Evolutionary conservation across 2,113 vertebrate genomes (phyloP).

Genomic region (Cephalopholis sonnerati): DNA sequence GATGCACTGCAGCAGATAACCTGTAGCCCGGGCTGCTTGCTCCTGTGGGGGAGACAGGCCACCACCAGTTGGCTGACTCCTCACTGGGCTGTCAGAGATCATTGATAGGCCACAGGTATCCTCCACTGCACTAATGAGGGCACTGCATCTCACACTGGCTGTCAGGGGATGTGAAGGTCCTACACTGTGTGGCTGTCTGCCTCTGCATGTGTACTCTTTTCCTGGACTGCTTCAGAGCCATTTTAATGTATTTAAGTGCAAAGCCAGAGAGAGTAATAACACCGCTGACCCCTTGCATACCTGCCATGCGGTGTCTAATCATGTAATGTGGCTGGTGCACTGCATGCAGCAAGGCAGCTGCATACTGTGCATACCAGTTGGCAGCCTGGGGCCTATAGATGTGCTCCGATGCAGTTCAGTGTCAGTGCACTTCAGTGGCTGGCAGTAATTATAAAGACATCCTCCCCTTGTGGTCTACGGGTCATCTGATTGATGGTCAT

Average conservation of each 20-base stretch:
- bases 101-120: conserved; percentile 62
- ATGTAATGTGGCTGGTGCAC: conserved; percentile 45
- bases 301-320: conserved; percentile 49
- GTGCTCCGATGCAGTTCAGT: conserved; percentile 46
- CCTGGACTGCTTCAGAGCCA: background rate
- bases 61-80: conserved; percentile 49
- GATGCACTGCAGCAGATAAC: conserved; percentile 70
- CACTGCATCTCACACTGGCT: conserved; percentile 38
- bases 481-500: conserved; percentile 60
- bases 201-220: background rate
- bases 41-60: conserved; percentile 15
- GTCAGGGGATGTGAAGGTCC: conserved; percentile 17
- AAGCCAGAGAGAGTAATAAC: background rate
- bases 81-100: conserved; percentile 57
- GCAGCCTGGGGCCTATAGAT: conserved; percentile 45
- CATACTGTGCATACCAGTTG: conserved; percentile 60
- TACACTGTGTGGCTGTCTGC: background rate
- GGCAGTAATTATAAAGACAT: conserved; percentile 59
- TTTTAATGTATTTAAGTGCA: conserved; percentile 13
- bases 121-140: conserved; percentile 51
- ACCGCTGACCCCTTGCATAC: conserved; percentile 52
- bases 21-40: conserved; percentile 50
- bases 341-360: conserved; percentile 58
- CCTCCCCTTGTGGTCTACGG: conserved; percentile 46
- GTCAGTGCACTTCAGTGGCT: conserved; percentile 54